Percentiles rank a stretch among this genome's conserved stretches.
These are phyloP conservation scores for Auanema sp. DNA, from an alignment of 2,888 invertebrate species.

Conservation along the genomic window DNA sequence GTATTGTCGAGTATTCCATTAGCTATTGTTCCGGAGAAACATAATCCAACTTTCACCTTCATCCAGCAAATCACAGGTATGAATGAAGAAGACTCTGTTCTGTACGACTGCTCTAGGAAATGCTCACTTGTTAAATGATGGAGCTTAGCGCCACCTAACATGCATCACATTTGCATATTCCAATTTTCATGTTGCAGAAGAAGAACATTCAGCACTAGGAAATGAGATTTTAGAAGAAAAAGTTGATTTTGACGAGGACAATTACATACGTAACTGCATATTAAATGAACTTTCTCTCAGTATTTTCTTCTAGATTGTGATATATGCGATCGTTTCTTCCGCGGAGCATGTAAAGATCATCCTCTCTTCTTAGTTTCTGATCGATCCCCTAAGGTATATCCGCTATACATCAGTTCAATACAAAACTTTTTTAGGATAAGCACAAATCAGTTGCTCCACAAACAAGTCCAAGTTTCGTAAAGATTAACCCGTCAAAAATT, in stretches of 20 bases:
- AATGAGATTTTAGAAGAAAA: constrained; percentile 9
- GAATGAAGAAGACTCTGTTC: too few relatives aligned
- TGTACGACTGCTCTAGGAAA: too few relatives aligned
- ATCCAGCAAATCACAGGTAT: too few relatives aligned
- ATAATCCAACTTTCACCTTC: too few relatives aligned
- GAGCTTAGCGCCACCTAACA: too few relatives aligned
- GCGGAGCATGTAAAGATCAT: constrained; percentile 38
- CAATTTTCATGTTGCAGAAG: constrained; percentile 3
- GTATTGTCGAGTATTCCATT: neutral
- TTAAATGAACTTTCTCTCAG: neutral
- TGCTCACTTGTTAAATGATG: too few relatives aligned
- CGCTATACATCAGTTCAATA: neutral
- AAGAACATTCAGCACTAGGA: constrained; percentile 7
- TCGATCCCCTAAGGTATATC: constrained; percentile 4
- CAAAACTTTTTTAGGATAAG: neutral
- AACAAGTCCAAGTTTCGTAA: constrained; percentile 41
- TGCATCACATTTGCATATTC: too few relatives aligned
- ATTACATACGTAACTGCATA: constrained; percentile 17
- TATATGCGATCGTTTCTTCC: constrained; percentile 33
- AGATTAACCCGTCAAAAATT: constrained; percentile 40
- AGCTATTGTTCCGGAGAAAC: too few relatives aligned
- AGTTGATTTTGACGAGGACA: constrained; percentile 11
- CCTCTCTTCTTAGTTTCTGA: constrained; percentile 41
- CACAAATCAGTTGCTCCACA: constrained; percentile 22
- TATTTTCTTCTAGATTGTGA: constrained; percentile 36